Conservation (phyloP, 2,113 vertebrate species). For the Sebastes schlegelii region DNA sequence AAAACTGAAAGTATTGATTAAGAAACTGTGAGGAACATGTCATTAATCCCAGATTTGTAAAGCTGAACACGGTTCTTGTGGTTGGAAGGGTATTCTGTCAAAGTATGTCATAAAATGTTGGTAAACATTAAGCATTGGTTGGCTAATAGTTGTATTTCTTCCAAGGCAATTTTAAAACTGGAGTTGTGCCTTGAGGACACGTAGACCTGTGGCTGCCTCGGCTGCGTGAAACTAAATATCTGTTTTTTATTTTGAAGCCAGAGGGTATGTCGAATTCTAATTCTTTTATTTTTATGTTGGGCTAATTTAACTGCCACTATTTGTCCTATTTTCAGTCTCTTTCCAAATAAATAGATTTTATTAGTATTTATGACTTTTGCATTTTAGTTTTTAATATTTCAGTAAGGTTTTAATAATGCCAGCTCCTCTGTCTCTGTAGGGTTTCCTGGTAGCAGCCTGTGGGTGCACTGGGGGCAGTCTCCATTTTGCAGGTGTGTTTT, state of each 20-base stretch:
- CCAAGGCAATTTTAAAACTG: conserved; percentile 18
- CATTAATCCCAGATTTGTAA: neutral
- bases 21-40: neutral
- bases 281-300: conserved; percentile 7
- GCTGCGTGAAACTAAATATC: conserved; percentile 21
- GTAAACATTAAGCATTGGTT: conserved; percentile 13
- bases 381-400: conserved; percentile 22
- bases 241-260: conserved; percentile 35
- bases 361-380: conserved; percentile 21
- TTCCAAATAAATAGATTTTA: conserved; percentile 36
- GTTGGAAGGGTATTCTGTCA: conserved; percentile 2
- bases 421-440: conserved; percentile 4
- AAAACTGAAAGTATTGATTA: neutral
- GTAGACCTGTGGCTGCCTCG: conserved; percentile 13
- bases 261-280: conserved; percentile 10
- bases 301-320: conserved; percentile 17
- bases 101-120: conserved; percentile 5
- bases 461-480: conserved; percentile 17
- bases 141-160: conserved; percentile 17
- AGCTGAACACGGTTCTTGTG: neutral
- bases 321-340: conserved; percentile 31
- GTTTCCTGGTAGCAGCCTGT: conserved; percentile 30
- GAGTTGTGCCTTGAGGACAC: conserved; percentile 36
- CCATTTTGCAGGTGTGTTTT: conserved; percentile 29
- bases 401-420: conserved; percentile 13